These are phyloP conservation scores for Drosophila bifasciata DNA, from an alignment of 1,140 invertebrate species.

Conservation along the genomic window DNA sequence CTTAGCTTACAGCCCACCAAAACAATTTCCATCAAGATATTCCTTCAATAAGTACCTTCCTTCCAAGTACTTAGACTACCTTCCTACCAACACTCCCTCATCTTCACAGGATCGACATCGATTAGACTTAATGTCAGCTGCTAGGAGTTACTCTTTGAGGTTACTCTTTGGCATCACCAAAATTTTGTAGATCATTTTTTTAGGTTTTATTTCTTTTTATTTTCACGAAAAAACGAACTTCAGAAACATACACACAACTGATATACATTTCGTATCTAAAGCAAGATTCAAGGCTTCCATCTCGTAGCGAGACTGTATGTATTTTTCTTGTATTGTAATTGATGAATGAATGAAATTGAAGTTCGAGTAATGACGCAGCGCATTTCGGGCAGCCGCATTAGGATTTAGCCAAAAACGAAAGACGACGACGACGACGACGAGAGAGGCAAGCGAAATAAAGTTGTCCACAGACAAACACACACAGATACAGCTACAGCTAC, in stretches of 20 bases:
- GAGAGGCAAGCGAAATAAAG: constrained; percentile 61
- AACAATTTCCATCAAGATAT: too few species aligned
- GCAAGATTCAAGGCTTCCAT: constrained; percentile 70
- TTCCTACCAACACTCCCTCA: too few species aligned
- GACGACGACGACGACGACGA: too few species aligned
- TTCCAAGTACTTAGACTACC: too few species aligned
- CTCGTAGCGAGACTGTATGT: constrained; percentile 51
- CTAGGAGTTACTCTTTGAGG: too few species aligned
- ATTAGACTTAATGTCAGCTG: constrained; percentile 68
- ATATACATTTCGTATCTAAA: constrained; percentile 38
- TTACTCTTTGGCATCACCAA: constrained; percentile 30
- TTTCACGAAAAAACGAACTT: not conserved
- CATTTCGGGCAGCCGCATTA: constrained; percentile 40
- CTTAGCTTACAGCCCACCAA: too few species aligned
- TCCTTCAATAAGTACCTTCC: too few species aligned
- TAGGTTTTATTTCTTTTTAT: constrained; percentile 24
- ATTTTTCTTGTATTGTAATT: constrained; percentile 77
- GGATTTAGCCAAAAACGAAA: constrained; percentile 36
- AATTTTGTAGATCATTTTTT: constrained; percentile 37
- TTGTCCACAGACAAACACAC: constrained; percentile 49
- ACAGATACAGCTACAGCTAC: constrained; percentile 10
- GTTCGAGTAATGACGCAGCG: constrained; percentile 79
- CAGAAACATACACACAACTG: constrained; percentile 6
- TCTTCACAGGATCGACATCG: constrained; percentile 68
- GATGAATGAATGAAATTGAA: constrained; percentile 82